Percentiles rank a stretch among this genome's conserved stretches.
Conservation (phyloP, 64 coral and sea anemone species). For the Pachyseris speciosa region DNA sequence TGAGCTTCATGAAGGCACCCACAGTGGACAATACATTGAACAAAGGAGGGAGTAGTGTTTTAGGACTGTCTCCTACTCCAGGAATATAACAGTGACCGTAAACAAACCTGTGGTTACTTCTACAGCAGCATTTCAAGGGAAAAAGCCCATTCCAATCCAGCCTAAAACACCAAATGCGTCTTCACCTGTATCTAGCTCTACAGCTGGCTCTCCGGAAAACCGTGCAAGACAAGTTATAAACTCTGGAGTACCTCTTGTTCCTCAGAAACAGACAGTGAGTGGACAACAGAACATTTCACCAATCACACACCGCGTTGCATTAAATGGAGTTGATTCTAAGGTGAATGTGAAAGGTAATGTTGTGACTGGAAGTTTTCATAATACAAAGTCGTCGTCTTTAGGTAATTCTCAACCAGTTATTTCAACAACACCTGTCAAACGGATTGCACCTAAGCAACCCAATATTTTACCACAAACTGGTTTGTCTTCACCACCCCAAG, state of each 20-base stretch:
- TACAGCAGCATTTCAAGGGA: slow-evolving; percentile 68
- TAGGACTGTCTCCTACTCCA: neutral
- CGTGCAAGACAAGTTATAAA: slow-evolving; percentile 7
- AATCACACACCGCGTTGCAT: neutral
- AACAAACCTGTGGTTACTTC: neutral
- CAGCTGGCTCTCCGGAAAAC: neutral
- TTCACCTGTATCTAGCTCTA: slow-evolving; percentile 2
- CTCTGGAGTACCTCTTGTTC: neutral
- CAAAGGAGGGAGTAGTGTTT: neutral
- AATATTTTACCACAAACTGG: slow-evolving; percentile 70
- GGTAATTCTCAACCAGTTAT: slow-evolving; percentile 27
- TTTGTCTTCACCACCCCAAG: slow-evolving; percentile 23
- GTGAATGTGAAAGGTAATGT: neutral
- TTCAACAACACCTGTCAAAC: slow-evolving; percentile 71
- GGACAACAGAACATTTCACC: neutral
- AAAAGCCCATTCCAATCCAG: slow-evolving; percentile 95
- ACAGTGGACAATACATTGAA: neutral
- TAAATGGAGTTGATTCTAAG: slow-evolving; percentile 37
- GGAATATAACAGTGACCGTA: neutral
- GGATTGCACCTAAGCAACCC: slow-evolving; percentile 91
- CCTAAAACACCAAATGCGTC: slow-evolving; percentile 79
- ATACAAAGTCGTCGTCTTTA: neutral
- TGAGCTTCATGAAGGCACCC: neutral
- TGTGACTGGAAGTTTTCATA: neutral
- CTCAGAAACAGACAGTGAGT: slow-evolving; percentile 1